phyloP scores from a whole-genome alignment of 1,140 invertebrate species.

The Gonioctena quinquepunctata region DNA sequence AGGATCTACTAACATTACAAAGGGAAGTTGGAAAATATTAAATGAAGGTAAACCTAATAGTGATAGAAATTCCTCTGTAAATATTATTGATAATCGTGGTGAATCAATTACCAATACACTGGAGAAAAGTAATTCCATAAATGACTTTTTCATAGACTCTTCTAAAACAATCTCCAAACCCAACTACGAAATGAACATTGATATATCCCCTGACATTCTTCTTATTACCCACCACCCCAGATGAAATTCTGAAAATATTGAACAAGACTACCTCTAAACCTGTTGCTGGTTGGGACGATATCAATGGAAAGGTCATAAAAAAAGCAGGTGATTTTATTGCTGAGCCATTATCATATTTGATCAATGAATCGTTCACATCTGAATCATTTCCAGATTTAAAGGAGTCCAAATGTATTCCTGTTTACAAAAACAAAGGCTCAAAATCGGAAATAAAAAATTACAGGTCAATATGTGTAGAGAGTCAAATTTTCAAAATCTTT shows the following conservation, averaged over 20 bases:
- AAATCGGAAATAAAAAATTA: neutral
- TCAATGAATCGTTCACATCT: constrained; percentile 1
- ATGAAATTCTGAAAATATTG: neutral
- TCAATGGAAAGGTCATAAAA: constrained; percentile 7
- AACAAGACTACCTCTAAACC: neutral
- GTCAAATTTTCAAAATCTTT: constrained; percentile 2
- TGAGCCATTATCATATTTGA: neutral
- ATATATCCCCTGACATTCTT: too few species aligned
- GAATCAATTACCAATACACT: too few species aligned
- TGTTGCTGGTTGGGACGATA: neutral
- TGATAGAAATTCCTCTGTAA: too few species aligned
- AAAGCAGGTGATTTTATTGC: neutral
- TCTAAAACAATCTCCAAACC: too few species aligned
- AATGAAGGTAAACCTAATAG: too few species aligned
- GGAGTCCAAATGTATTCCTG: constrained; percentile 1
- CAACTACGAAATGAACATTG: too few species aligned
- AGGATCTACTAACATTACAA: too few species aligned
- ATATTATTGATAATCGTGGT: too few species aligned
- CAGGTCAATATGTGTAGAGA: neutral
- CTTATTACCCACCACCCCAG: too few species aligned
- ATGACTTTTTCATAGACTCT: too few species aligned
- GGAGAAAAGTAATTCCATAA: too few species aligned
- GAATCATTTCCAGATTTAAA: constrained; percentile 6
- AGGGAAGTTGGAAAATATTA: too few species aligned
- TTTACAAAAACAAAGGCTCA: constrained; percentile 7